Base-by-base conservation (phyloP, 2,888 invertebrate genomes). In the Ethmia dodecea region DNA sequence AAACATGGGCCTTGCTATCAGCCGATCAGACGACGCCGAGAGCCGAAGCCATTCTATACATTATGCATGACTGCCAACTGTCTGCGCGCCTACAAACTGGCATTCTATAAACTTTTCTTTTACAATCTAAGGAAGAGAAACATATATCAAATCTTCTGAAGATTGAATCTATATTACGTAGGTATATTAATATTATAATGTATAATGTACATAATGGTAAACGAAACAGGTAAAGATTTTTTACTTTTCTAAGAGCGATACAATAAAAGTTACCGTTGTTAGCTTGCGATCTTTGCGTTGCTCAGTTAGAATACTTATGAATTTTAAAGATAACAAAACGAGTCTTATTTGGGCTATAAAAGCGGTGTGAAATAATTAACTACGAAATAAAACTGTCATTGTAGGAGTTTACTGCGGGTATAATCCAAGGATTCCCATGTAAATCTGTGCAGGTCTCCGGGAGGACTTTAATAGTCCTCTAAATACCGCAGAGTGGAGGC, bases 1-100 rank as follows among this genome's bases (percentile, higher is more conserved):
- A 81, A 80, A 81, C 78, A 81, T 72, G 66, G 61, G 52, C 65
- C 55, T 57, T 56, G 67, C 66, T 73, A 76, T 77, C 74, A 66
- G 63, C 49, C 68, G 70, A 76, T 77, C 76, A 64, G 68, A 74
- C 69, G 70, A 62, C 65, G 66, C 61, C 29, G 26, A 8, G 18
- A 44, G 43, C 37, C 40, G 42, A 42, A 46, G 58, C 49, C 56
- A 44, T 50, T 54, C 40, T 50, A 68, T 80, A 66, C 75, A 80
- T 80, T 71, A 81, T 81, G 73, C 71, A 80, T 79, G 62, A 76
- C 60, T 43, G 38, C 31, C 38, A 41, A 47, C 57, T 60, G 57
- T 64, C 59, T 68, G 58, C 55, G 45, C 55, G 55, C 55, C 51
- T 52, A 50, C 10, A 9, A 16, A 15, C 29, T 11, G 8, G 28